Evolutionary conservation across 2,797 vertebrate genomes (phyloP).

Genomic region (Anguilla pacifica): DNA sequence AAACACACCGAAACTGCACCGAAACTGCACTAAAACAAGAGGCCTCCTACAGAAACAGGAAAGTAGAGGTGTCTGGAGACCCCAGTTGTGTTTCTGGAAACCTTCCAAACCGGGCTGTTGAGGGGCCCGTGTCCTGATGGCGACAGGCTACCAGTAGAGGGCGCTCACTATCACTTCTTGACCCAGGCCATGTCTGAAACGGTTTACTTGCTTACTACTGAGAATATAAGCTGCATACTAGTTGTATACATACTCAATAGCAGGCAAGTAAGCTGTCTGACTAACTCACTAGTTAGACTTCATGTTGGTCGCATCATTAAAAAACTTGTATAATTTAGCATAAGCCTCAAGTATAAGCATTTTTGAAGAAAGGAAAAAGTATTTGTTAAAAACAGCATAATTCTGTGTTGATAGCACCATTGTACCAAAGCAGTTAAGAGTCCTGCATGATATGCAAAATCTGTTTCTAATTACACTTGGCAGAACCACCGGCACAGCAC

Average conservation of each 20-base stretch:
- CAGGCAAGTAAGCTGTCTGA: no score
- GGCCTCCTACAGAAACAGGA: constrained; percentile 30
- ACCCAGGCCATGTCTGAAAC: neutral
- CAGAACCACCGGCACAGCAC: neutral
- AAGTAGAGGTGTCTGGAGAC: constrained; percentile 35
- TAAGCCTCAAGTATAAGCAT: neutral
- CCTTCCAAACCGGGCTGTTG: constrained; percentile 48
- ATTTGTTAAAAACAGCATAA: neutral
- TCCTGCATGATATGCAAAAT: neutral
- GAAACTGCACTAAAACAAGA: constrained; percentile 25
- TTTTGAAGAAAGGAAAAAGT: neutral
- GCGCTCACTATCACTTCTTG: constrained; percentile 43
- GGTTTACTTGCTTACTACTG: no score
- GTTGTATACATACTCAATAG: no score
- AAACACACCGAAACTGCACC: constrained; percentile 9
- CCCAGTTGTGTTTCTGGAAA: constrained; percentile 43
- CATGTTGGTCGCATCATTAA: neutral
- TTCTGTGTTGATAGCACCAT: neutral
- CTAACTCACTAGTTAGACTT: neutral
- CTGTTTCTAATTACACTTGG: neutral
- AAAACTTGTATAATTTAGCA: neutral
- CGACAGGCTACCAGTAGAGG: constrained; percentile 58
- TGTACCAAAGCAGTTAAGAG: neutral
- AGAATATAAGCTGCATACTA: no score
- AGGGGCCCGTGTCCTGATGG: constrained; percentile 48